Evolutionary conservation across 2,888 invertebrate genomes (phyloP).

Genomic region (Apomyelois bistriatella): DNA sequence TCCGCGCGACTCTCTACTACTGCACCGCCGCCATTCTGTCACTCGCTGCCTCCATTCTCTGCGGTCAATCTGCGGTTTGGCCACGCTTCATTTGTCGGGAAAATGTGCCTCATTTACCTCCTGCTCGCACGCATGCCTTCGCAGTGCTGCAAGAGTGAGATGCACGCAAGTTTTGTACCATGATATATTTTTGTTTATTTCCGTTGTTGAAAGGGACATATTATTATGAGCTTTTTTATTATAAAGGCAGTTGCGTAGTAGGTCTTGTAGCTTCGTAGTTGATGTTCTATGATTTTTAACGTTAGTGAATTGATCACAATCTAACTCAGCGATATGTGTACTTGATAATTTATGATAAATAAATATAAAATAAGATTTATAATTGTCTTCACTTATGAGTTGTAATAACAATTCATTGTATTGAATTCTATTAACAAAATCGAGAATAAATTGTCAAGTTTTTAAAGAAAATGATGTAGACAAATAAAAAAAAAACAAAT

Average conservation of each 20-base stretch:
- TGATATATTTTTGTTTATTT: conserved; percentile 74
- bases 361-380: too few species aligned
- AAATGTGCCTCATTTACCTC: conserved; percentile 64
- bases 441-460: too few species aligned
- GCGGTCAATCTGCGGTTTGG: conserved; percentile 80
- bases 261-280: conserved; percentile 44
- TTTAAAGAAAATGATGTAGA: too few species aligned
- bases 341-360: too few species aligned
- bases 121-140: conserved; percentile 39
- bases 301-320: conserved; percentile 12
- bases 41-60: conserved; percentile 79
- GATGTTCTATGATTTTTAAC: conserved; percentile 41
- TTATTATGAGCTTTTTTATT: conserved; percentile 70
- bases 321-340: conserved; percentile 18
- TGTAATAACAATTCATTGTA: too few species aligned
- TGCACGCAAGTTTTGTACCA: conserved; percentile 63
- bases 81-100: conserved; percentile 81
- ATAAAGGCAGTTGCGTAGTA: conserved; percentile 47
- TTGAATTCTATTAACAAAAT: too few species aligned
- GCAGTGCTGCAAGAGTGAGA: conserved; percentile 47
- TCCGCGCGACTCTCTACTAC: conserved; percentile 69
- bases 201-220: conserved; percentile 73
- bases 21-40: conserved; percentile 78
- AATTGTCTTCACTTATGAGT: too few species aligned
- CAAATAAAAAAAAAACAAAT: too few species aligned